phyloP scores from a whole-genome alignment of 2,797 vertebrate genomes.

The Chromobotia macracanthus region DNA sequence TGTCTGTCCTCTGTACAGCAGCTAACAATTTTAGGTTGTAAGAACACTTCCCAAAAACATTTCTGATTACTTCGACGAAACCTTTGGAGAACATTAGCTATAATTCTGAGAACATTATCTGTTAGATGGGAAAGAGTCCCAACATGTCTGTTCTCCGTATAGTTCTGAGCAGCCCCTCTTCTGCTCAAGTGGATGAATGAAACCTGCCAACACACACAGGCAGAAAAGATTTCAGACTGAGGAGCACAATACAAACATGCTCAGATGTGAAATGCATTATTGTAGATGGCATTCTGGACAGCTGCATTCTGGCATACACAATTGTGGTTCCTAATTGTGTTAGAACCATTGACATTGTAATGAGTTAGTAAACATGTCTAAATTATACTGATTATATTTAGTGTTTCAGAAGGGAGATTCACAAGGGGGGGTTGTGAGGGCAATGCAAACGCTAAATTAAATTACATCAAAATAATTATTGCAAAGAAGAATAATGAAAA shows the following conservation, averaged over 20 bases:
- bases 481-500: too few relatives aligned
- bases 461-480: not conserved
- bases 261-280: slow-evolving; percentile 21
- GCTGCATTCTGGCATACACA: not conserved
- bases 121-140: not conserved
- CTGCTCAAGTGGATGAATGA: not conserved
- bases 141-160: not conserved
- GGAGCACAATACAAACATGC: not conserved
- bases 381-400: not conserved
- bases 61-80: too few relatives aligned
- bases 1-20: not conserved
- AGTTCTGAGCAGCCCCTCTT: not conserved
- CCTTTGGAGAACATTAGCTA: too few relatives aligned
- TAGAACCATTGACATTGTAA: not conserved
- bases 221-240: slow-evolving; percentile 10
- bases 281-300: not conserved
- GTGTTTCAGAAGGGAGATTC: too few relatives aligned
- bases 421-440: too few relatives aligned
- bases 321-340: not conserved
- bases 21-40: too few relatives aligned
- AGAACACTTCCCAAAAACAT: too few relatives aligned
- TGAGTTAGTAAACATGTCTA: not conserved
- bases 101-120: too few relatives aligned
- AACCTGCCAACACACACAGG: slow-evolving; percentile 6
- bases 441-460: not conserved